Percentiles rank a stretch among this genome's conserved stretches.
These are phyloP conservation scores for Limnephilus marmoratus DNA, from an alignment of 2,888 invertebrate species.

Conservation along the genomic window DNA sequence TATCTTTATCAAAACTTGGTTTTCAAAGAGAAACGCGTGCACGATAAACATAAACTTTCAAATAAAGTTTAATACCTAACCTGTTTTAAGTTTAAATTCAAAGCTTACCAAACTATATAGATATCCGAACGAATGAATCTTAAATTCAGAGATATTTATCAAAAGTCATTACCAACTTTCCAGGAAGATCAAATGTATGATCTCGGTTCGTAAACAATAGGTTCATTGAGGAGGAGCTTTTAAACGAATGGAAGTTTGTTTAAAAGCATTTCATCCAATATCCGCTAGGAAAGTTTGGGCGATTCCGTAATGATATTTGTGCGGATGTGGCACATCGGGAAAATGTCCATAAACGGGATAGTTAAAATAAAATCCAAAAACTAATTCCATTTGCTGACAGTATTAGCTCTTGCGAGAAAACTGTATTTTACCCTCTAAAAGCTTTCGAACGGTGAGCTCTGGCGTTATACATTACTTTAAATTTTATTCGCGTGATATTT, in stretches of 20 bases:
- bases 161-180: slow-evolving; percentile 12
- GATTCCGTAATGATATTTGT: background rate
- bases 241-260: slow-evolving; percentile 4
- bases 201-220: slow-evolving; percentile 2
- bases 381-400: background rate
- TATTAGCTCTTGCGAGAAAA: background rate
- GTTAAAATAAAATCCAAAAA: background rate
- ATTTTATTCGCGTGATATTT: background rate
- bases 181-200: slow-evolving; percentile 19
- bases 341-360: background rate
- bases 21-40: too few relatives aligned
- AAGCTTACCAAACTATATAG: background rate
- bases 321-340: background rate
- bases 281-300: background rate
- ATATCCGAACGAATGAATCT: background rate
- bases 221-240: background rate
- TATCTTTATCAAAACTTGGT: too few relatives aligned
- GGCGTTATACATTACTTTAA: background rate
- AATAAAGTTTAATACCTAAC: background rate
- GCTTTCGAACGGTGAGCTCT: background rate
- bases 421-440: background rate
- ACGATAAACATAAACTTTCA: too few relatives aligned
- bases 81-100: background rate
- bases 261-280: background rate
- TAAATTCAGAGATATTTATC: background rate